Conservation (phyloP, 2,888 invertebrate species). For the Blastobasis lacticolella region DNA sequence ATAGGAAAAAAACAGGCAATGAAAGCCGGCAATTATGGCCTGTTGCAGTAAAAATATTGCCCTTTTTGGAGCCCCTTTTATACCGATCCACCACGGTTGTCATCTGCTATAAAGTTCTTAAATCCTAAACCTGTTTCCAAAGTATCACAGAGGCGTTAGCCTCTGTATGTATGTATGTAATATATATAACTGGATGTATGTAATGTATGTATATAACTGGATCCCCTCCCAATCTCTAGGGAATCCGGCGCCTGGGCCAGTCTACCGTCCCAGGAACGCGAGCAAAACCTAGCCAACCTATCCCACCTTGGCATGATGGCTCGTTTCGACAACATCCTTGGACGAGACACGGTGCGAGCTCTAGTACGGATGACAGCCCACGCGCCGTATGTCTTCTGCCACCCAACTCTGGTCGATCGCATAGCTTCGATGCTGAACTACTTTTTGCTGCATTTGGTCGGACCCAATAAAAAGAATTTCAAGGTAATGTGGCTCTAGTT, state of each 20-base stretch:
- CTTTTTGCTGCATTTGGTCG: constrained; percentile 90
- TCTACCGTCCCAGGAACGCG: constrained; percentile 80
- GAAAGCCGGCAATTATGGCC: too few species aligned
- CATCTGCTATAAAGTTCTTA: too few species aligned
- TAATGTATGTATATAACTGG: too few species aligned
- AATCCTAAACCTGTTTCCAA: too few species aligned
- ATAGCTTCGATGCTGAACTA: constrained; percentile 97
- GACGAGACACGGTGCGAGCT: constrained; percentile 89
- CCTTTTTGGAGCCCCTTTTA: too few species aligned
- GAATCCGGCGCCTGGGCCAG: constrained; percentile 84
- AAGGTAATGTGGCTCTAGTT: constrained; percentile 76
- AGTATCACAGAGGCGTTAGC: too few species aligned
- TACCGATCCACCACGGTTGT: too few species aligned
- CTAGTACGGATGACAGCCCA: constrained; percentile 85
- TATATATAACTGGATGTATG: too few species aligned
- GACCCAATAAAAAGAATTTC: constrained; percentile 92
- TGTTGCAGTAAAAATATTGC: too few species aligned
- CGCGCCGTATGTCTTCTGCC: constrained; percentile 88
- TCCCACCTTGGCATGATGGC: constrained; percentile 88
- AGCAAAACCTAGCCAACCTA: constrained; percentile 81
- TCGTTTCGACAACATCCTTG: constrained; percentile 93
- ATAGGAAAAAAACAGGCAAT: too few species aligned
- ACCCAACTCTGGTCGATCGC: constrained; percentile 92
- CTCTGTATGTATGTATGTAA: too few species aligned
- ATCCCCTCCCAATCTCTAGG: constrained; percentile 24